A percentile compares a stretch with the other conserved stretches of the same genome.
Evolutionary conservation across 2,113 vertebrate genomes (phyloP).

Genomic region (Tauraco erythrolophus): DNA sequence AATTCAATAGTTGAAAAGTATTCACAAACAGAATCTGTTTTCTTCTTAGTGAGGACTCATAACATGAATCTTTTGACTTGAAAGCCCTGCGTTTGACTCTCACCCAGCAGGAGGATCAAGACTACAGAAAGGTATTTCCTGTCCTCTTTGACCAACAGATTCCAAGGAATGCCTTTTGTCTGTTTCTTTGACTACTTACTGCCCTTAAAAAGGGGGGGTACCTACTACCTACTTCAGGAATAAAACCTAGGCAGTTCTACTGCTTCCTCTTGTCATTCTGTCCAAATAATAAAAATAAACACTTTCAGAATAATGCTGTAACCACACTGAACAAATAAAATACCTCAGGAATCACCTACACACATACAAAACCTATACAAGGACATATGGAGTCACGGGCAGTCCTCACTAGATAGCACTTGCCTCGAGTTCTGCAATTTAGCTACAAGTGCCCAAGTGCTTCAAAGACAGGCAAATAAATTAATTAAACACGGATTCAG

Average conservation of each 20-base stretch:
- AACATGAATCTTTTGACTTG: neutral
- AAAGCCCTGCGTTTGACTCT: neutral
- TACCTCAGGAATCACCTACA: accelerated
- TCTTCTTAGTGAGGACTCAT: neutral
- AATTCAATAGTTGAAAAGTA: neutral
- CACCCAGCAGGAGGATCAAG: neutral
- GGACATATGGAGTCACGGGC: accelerated
- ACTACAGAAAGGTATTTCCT: conserved; percentile 1
- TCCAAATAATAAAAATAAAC: neutral
- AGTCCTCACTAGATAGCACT: neutral
- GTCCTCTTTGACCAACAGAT: neutral
- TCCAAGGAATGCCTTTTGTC: neutral
- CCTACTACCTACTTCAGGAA: neutral
- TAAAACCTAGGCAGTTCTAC: neutral
- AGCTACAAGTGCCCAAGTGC: neutral
- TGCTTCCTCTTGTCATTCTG: neutral
- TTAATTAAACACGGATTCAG: neutral
- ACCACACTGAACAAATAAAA: neutral
- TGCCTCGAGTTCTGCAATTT: neutral
- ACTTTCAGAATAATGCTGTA: neutral
- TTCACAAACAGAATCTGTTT: neutral
- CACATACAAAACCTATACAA: neutral
- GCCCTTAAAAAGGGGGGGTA: neutral
- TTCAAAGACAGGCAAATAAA: neutral
- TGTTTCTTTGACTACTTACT: neutral